A percentile compares a stretch with the other conserved stretches of the same genome.
These are phyloP conservation scores for Drosophila putrida DNA, from an alignment of 2,888 invertebrate species.

Conservation along the genomic window DNA sequence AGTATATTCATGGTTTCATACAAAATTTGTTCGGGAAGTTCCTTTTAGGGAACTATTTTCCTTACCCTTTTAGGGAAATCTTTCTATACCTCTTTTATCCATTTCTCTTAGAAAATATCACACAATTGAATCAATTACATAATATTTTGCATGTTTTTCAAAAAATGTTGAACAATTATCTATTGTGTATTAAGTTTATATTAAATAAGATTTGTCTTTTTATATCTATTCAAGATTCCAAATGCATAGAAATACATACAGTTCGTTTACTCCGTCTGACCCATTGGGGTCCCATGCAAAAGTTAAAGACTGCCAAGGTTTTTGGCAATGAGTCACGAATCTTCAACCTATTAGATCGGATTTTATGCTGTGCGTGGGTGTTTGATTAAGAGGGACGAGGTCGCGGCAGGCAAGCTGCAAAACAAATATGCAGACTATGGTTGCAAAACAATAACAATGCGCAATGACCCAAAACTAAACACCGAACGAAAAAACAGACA, in stretches of 20 bases:
- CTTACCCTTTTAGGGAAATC: too few relatives aligned
- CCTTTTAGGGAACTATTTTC: too few relatives aligned
- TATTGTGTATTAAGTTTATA: too few relatives aligned
- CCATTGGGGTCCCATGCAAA: not conserved
- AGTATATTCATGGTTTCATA: too few relatives aligned
- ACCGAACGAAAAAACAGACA: constrained; percentile 34
- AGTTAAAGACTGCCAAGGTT: constrained; percentile 4
- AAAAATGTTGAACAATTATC: too few relatives aligned
- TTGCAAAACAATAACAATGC: constrained; percentile 72
- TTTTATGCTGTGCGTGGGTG: constrained; percentile 2
- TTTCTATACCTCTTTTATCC: too few relatives aligned
- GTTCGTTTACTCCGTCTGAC: not conserved
- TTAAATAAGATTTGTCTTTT: too few relatives aligned
- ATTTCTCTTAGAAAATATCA: too few relatives aligned
- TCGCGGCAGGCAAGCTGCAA: constrained; percentile 38
- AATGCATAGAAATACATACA: not conserved
- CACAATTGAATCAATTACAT: too few relatives aligned
- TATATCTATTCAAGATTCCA: not conserved
- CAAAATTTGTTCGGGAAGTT: too few relatives aligned
- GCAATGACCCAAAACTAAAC: constrained; percentile 79
- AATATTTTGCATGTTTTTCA: too few relatives aligned
- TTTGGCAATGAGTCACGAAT: constrained; percentile 46
- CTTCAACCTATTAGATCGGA: not conserved
- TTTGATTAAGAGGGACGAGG: not conserved
- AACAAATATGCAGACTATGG: constrained; percentile 65